phyloP scores from a whole-genome alignment of 2,888 invertebrate species.

The Pristionchus entomophagus region DNA sequence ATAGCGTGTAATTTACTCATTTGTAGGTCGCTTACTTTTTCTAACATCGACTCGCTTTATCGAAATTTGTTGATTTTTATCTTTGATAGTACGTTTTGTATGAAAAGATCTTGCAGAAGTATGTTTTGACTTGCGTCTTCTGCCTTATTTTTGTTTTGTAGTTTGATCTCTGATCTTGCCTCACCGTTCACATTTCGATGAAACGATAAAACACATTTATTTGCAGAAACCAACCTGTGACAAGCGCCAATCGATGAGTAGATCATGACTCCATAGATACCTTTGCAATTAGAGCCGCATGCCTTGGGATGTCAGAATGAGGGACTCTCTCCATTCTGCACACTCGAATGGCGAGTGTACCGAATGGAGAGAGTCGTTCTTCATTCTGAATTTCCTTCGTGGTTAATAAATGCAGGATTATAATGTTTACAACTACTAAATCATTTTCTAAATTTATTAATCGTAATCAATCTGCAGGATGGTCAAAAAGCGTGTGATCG shows the following conservation, averaged over 20 bases:
- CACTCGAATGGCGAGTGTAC: too few relatives aligned
- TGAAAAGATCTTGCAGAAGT: not conserved
- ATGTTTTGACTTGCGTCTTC: not conserved
- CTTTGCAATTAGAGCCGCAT: too few relatives aligned
- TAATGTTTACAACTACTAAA: too few relatives aligned
- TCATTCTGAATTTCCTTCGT: not conserved
- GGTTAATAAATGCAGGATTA: too few relatives aligned
- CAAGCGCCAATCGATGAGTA: not conserved
- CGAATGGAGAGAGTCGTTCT: too few relatives aligned
- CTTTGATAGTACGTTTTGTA: not conserved
- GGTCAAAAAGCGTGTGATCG: conserved; percentile 36
- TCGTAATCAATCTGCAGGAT: not conserved
- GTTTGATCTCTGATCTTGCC: conserved; percentile 23
- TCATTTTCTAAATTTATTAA: not conserved
- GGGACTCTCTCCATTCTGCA: too few relatives aligned
- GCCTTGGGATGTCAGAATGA: too few relatives aligned
- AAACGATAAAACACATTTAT: conserved; percentile 20
- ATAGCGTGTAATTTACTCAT: conserved; percentile 5
- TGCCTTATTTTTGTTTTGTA: not conserved
- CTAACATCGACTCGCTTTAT: conserved; percentile 36
- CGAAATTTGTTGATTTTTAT: not conserved
- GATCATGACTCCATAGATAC: not conserved
- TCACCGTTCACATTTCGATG: not conserved
- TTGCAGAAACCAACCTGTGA: not conserved
- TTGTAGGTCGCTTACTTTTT: not conserved